These are phyloP conservation scores for Trogon surrucura DNA, from an alignment of 2,113 vertebrate species.

Conservation along the genomic window DNA sequence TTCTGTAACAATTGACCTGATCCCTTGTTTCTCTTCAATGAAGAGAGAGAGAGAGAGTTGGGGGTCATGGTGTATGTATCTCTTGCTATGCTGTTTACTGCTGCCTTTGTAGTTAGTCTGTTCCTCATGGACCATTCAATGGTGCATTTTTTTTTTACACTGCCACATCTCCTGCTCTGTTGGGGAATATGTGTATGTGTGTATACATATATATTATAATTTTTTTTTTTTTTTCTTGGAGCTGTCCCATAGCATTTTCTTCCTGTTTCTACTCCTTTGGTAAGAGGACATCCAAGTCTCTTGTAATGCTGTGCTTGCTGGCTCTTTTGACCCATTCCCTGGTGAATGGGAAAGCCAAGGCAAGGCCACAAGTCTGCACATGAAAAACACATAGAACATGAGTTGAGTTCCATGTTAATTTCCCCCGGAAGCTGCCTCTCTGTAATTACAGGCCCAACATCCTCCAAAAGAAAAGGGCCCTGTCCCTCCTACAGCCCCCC, in stretches of 20 bases:
- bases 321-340: neutral
- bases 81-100: neutral
- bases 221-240: neutral
- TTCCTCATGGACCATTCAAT: neutral
- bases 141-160: neutral
- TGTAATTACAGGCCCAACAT: constrained; percentile 60
- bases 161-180: neutral
- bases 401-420: constrained; percentile 52
- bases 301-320: neutral
- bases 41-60: neutral
- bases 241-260: neutral
- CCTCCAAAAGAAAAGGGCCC: constrained; percentile 55
- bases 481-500: constrained; percentile 10
- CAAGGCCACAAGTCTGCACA: constrained; percentile 28
- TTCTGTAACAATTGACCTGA: neutral
- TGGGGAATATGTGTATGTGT: neutral
- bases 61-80: neutral
- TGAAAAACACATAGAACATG: constrained; percentile 23
- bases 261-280: neutral
- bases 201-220: neutral
- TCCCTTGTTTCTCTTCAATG: neutral
- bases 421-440: constrained; percentile 41
- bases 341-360: neutral
- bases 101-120: neutral
- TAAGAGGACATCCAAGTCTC: neutral